These are phyloP conservation scores for Poeciliopsis turrubarensis DNA, from an alignment of 2,113 vertebrate genomes.

Conservation along the genomic window DNA sequence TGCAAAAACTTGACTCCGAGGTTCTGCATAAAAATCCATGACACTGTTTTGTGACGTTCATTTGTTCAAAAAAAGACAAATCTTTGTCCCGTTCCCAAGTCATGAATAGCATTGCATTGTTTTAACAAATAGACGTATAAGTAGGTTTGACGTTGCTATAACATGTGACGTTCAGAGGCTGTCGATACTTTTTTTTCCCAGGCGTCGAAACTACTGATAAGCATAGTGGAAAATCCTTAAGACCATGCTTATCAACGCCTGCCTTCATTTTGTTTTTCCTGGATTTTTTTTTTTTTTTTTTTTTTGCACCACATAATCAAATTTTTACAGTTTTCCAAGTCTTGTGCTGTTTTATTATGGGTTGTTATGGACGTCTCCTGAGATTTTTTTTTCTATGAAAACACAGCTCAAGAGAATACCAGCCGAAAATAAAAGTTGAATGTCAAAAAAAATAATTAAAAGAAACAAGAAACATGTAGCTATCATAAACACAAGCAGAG, in stretches of 20 bases:
- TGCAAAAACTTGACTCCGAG: too few species aligned
- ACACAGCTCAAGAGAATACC: conserved; percentile 39
- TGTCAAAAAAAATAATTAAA: neutral
- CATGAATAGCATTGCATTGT: too few species aligned
- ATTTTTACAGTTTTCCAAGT: conserved; percentile 45
- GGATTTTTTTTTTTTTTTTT: conserved; percentile 7
- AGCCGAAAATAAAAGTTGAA: conserved; percentile 38
- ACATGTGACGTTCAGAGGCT: too few species aligned
- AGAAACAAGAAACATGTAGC: conserved; percentile 10
- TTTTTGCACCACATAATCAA: conserved; percentile 35
- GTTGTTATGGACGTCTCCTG: conserved; percentile 54
- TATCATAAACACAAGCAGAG: conserved; percentile 44
- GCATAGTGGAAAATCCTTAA: neutral
- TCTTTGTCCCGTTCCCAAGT: too few species aligned
- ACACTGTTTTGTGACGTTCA: too few species aligned
- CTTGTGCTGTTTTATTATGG: conserved; percentile 47
- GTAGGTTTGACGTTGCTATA: too few species aligned
- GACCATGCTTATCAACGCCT: conserved; percentile 11
- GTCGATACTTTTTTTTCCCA: too few species aligned
- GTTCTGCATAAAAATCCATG: too few species aligned
- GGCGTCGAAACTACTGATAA: too few species aligned
- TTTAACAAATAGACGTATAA: too few species aligned
- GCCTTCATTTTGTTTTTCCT: conserved; percentile 25
- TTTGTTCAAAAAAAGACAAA: too few species aligned
- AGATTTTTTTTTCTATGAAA: conserved; percentile 41